These are phyloP conservation scores for Panopea generosa DNA, from an alignment of 2,888 invertebrate species.

Conservation along the genomic window DNA sequence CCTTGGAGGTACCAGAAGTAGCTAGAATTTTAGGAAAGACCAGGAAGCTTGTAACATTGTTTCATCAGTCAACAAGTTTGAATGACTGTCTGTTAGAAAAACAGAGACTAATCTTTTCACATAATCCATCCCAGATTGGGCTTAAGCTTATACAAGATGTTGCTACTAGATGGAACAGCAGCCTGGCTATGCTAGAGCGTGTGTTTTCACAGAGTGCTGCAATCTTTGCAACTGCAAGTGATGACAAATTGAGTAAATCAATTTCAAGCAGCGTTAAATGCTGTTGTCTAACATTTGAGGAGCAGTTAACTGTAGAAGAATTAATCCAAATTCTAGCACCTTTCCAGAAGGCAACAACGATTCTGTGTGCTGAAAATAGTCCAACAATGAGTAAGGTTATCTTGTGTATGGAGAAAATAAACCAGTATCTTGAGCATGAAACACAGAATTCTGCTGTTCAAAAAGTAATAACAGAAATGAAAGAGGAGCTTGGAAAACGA, in stretches of 20 bases:
- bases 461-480: constrained; percentile 22
- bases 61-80: constrained; percentile 38
- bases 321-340: constrained; percentile 22
- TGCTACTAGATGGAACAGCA: constrained; percentile 45
- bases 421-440: too few species aligned
- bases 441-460: constrained; percentile 15
- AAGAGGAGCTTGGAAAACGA: constrained; percentile 30
- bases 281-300: too few species aligned
- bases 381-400: constrained; percentile 6
- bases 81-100: constrained; percentile 31
- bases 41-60: constrained; percentile 34
- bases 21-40: too few species aligned
- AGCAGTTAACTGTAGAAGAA: background rate
- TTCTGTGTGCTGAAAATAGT: constrained; percentile 32
- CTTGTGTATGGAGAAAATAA: constrained; percentile 18
- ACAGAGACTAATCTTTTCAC: constrained; percentile 14
- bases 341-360: constrained; percentile 24
- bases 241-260: constrained; percentile 32
- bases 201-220: constrained; percentile 33
- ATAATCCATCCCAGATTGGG: constrained; percentile 12
- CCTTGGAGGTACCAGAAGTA: constrained; percentile 30
- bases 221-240: constrained; percentile 43
- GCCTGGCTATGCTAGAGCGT: constrained; percentile 24
- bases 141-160: constrained; percentile 45
- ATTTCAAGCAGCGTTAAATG: background rate